A percentile compares a stretch with the other conserved stretches of the same genome.
Evolutionary conservation across 2,888 invertebrate genomes (phyloP).

Genomic region (Phengaris arion): DNA sequence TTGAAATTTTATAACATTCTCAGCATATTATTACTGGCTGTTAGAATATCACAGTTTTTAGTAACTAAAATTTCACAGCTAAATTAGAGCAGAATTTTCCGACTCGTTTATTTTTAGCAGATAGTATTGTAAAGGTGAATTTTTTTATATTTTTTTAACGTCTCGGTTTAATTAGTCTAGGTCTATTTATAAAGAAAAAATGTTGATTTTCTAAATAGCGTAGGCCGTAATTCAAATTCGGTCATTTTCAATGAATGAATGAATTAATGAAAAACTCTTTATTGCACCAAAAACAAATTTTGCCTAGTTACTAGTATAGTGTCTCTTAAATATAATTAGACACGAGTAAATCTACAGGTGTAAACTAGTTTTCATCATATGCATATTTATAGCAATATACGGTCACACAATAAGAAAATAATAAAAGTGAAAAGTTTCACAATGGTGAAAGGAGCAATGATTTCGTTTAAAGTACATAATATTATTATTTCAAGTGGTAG

Average conservation of each 20-base stretch:
- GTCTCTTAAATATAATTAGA: no score
- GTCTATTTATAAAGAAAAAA: not conserved
- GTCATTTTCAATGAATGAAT: no score
- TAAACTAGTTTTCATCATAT: no score
- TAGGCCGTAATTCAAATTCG: no score
- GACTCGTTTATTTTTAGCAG: not conserved
- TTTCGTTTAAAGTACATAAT: constrained; percentile 1
- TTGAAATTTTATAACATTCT: constrained; percentile 5
- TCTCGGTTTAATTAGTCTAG: not conserved
- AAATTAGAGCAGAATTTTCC: constrained; percentile 5
- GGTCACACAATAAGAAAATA: no score
- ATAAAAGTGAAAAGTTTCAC: no score
- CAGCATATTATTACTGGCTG: not conserved
- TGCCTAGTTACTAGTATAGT: no score
- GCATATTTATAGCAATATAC: no score
- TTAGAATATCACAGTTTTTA: not conserved
- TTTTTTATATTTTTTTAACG: not conserved
- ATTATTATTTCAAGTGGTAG: not conserved
- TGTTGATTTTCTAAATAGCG: not conserved
- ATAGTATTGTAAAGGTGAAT: not conserved
- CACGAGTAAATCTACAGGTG: no score
- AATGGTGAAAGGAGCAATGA: not conserved
- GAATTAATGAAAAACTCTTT: no score
- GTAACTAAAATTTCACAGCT: constrained; percentile 11
- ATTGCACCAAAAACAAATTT: no score